Conservation (phyloP, 2,888 invertebrate genomes). For the Cryptocephalus primarius region DNA sequence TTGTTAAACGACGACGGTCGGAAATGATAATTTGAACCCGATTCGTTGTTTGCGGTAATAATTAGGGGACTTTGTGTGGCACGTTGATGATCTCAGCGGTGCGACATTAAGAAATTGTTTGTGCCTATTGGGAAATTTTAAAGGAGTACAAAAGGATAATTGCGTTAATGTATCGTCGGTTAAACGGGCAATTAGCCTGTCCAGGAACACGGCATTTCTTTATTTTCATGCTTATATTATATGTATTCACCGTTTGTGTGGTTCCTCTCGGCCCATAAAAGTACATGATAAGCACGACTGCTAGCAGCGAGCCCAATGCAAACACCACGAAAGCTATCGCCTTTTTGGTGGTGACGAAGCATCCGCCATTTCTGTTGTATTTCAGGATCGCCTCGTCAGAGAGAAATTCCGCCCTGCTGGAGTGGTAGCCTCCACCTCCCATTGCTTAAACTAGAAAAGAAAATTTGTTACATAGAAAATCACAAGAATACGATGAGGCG, state of each 20-base stretch:
- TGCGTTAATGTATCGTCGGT: too few species aligned
- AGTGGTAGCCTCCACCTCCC: constrained; percentile 23
- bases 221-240: background rate
- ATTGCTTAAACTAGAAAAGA: constrained; percentile 8
- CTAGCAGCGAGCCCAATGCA: constrained; percentile 24
- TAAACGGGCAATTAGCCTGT: too few species aligned
- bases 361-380: constrained; percentile 48
- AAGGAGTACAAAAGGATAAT: too few species aligned
- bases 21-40: too few species aligned
- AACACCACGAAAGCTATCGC: constrained; percentile 39
- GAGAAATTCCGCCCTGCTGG: constrained; percentile 49
- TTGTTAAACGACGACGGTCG: too few species aligned
- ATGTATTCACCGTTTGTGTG: constrained; percentile 19
- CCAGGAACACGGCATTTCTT: too few species aligned
- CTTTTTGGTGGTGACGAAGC: constrained; percentile 49
- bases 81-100: too few species aligned
- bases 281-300: constrained; percentile 30
- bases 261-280: constrained; percentile 29
- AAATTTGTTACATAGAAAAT: background rate
- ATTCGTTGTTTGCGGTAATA: too few species aligned
- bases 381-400: constrained; percentile 46
- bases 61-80: too few species aligned
- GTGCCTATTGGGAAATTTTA: too few species aligned
- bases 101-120: too few species aligned
- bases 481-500: too few species aligned